Base-by-base conservation (phyloP, 2,888 invertebrate species). In the Autographa pulchrina region DNA sequence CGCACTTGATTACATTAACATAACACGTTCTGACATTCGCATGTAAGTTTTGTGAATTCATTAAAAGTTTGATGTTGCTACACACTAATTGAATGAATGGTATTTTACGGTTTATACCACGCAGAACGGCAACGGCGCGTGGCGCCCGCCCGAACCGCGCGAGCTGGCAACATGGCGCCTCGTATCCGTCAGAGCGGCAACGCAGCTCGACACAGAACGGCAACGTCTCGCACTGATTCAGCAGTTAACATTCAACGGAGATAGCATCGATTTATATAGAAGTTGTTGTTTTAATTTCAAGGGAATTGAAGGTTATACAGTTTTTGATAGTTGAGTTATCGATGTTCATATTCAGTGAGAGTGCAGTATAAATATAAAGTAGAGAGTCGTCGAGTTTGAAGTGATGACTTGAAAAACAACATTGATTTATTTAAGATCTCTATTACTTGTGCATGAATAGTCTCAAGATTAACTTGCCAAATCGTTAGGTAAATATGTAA, bases 191-290 rank as follows among this genome's bases (percentile, higher is more conserved):
- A 87, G 89, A 86, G 88, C 90, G 93, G 92, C 93, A 92, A 91
- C 92, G 83, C 84, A 4, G 48, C 48, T 83, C 70, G 69, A 72
- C 73, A 69, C 87, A 77, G 86, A 85, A 78, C 86, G 94, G 94
- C 94, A 95, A 95, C 94, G 88, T 83, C 90, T 91, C 92, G 85
- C 86, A 89, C 93, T 94, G 94, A 94, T 93, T 94, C 94, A 94
- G 93, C 94, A 93, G 86, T 91, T 91, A 90, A 88, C 91, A 92
- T 92, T 90, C 88, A 90, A 84, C 83, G 75, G 80, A 84, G 84
- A 81, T 83, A 84, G 76, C 80, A 83, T 84, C 84, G 83, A 84
- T 84, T 83, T 78, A 70, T 77, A 74, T 73, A 65, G 59, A 76
- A 75, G 71, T 81, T 81, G 78, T 82, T 84, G 79, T 87, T 88